Base-by-base conservation (phyloP, 2,797 vertebrate genomes). In the Megalops cyprinoides region DNA sequence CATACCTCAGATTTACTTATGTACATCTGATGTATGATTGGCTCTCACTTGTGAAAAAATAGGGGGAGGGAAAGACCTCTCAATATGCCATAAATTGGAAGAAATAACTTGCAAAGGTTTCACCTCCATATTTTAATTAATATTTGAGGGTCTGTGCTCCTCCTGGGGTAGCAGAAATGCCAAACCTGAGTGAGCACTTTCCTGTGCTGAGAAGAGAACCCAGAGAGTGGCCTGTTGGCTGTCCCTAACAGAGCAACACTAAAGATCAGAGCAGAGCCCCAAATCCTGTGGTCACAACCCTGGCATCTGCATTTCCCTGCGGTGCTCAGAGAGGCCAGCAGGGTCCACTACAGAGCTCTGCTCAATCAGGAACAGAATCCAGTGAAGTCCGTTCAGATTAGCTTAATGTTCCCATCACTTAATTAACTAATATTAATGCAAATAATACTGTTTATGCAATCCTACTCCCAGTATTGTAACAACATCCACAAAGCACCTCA, bases 101-200 rank as follows among this genome's bases (percentile, higher is more conserved):
- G 18, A 14, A 39, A 44, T 23, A 44, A 20, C 67, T 42, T n/a
- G 67, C 8, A 9, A 37, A 4, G 20, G 44, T 71, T n/a, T 39
- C 37, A n/a, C 44, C n/a, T n/a, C 39, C 25, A 44, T 23, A n/a
- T 71, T 44, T 71, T 71, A 71, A 71, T 71, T 71, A 71, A 44
- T 3, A 44, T 71, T 67, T 71, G 44, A 67, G 67, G 39, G 8
- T 7, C 3, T 42, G 18, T 42, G 65, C 37, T 69, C 37, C 15
- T 14, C 15, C 34, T 42, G 65, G 34, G 37, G 28, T 65, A 34
- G 0, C 60, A 7, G 67, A 69, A 69, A 69, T 0, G 65, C 65
- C 37, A 31, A 69, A 37, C 65, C 20, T 69, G 65, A 9, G 67
- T 71, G 39, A 71, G 67, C 1, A 42, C 67, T 71, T 44, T 44